Conservation (phyloP, 2,888 invertebrate genomes). For the Lutraria lutraria region DNA sequence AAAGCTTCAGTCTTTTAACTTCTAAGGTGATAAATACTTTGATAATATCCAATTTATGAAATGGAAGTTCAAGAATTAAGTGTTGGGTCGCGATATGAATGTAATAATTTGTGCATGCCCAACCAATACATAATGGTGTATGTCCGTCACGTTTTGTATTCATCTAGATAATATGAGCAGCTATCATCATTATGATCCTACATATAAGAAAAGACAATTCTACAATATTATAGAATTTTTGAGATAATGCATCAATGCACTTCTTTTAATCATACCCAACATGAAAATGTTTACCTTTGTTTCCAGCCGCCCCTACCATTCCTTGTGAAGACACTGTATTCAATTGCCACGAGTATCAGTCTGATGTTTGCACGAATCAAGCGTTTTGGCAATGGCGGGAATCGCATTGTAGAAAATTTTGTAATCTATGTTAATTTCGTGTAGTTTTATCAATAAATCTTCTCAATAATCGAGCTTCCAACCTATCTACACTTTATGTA, state of each 20-base stretch:
- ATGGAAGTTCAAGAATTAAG: too few relatives aligned
- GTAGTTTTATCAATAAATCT: not conserved
- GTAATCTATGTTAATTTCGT: conserved; percentile 50
- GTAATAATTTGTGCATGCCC: too few relatives aligned
- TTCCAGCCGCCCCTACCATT: conserved; percentile 52
- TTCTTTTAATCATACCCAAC: not conserved
- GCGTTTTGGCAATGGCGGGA: conserved; percentile 65
- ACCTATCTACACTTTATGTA: too few relatives aligned
- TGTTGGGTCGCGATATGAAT: too few relatives aligned
- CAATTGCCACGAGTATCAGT: conserved; percentile 62
- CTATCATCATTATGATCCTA: too few relatives aligned
- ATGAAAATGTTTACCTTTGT: not conserved
- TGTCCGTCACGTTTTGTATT: too few relatives aligned
- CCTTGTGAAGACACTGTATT: conserved; percentile 57
- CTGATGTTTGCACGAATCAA: conserved; percentile 55
- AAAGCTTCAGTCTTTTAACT: too few relatives aligned
- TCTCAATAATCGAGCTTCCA: not conserved
- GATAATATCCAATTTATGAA: too few relatives aligned
- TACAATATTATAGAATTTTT: not conserved
- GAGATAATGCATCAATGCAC: not conserved
- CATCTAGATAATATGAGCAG: too few relatives aligned
- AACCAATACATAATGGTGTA: too few relatives aligned
- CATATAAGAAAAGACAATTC: too few relatives aligned
- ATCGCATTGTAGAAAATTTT: conserved; percentile 64
- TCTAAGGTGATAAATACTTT: too few relatives aligned